Percentiles rank a stretch among this genome's conserved stretches.
phyloP scores from a whole-genome alignment of 2,113 vertebrate species.

The Phyllopteryx taeniolatus region DNA sequence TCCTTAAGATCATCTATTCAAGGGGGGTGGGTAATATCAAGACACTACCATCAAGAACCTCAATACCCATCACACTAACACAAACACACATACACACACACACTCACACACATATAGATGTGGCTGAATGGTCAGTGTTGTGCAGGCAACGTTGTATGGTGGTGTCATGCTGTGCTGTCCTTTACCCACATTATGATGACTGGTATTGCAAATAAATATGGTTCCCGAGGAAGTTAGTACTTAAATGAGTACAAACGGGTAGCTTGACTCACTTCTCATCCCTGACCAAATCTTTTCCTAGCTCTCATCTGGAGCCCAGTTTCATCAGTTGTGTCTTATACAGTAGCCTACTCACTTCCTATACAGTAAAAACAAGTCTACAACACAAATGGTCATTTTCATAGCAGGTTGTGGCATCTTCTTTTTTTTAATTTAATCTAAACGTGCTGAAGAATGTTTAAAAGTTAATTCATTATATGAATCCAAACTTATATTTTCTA shows the following conservation, averaged over 20 bases:
- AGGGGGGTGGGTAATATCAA: not conserved
- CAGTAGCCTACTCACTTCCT: not conserved
- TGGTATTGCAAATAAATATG: constrained; percentile 45
- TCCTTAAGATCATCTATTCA: constrained; percentile 24
- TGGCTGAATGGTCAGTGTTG: constrained; percentile 59
- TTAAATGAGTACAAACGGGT: constrained; percentile 13
- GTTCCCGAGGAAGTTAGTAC: constrained; percentile 37
- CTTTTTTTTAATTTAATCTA: not conserved
- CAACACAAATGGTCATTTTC: not conserved
- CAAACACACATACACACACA: constrained; percentile 10
- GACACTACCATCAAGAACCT: not conserved
- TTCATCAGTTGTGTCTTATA: constrained; percentile 25
- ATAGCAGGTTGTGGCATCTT: not conserved
- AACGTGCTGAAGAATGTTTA: not conserved
- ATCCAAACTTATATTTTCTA: not conserved
- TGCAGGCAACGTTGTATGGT: constrained; percentile 59
- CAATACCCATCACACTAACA: not conserved
- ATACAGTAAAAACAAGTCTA: not conserved
- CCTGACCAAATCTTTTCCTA: not conserved
- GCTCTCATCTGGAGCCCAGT: constrained; percentile 18
- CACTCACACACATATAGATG: constrained; percentile 23
- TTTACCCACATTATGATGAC: constrained; percentile 56
- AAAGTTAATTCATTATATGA: not conserved
- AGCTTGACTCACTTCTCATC: constrained; percentile 29
- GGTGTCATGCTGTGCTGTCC: constrained; percentile 63